phyloP scores from a whole-genome alignment of 1,140 invertebrate genomes.

The Hydropsyche tenuis region DNA sequence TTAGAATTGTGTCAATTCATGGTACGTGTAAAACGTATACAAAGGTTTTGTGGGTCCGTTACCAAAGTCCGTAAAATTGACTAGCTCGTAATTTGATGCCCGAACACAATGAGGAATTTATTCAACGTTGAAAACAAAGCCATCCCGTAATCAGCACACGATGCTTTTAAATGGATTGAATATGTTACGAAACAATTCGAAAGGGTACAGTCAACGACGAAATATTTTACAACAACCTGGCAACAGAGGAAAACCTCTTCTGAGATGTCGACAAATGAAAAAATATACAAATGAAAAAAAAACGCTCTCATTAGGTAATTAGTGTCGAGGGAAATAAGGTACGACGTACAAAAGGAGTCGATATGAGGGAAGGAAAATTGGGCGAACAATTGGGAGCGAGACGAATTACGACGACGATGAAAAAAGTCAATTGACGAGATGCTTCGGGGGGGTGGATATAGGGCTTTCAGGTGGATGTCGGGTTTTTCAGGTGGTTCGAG shows the following conservation, averaged over 20 bases:
- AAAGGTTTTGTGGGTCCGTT: neutral
- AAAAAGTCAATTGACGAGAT: slow-evolving; percentile 29
- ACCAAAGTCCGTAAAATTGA: slow-evolving; percentile 10
- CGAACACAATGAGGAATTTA: slow-evolving; percentile 28
- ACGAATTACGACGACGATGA: neutral
- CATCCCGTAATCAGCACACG: slow-evolving; percentile 22
- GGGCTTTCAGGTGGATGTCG: neutral
- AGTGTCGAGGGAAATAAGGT: slow-evolving; percentile 24
- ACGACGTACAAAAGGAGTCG: slow-evolving; percentile 20
- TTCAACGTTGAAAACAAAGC: slow-evolving; percentile 27
- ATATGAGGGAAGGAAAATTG: slow-evolving; percentile 34
- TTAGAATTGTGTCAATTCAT: too few species aligned
- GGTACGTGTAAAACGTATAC: too few species aligned
- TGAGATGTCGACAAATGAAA: too few species aligned
- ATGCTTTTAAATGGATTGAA: slow-evolving; percentile 36
- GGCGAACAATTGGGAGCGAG: slow-evolving; percentile 32
- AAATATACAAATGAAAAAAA: too few species aligned
- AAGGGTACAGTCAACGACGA: neutral
- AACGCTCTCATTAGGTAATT: slow-evolving; percentile 34
- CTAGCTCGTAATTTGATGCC: slow-evolving; percentile 11
- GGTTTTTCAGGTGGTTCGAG: neutral
- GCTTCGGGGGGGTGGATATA: neutral
- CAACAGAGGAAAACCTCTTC: too few species aligned
- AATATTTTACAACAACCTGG: too few species aligned
- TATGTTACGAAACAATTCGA: slow-evolving; percentile 10